Conservation (phyloP, 2,888 invertebrate genomes). For the Colostygia pectinataria region DNA sequence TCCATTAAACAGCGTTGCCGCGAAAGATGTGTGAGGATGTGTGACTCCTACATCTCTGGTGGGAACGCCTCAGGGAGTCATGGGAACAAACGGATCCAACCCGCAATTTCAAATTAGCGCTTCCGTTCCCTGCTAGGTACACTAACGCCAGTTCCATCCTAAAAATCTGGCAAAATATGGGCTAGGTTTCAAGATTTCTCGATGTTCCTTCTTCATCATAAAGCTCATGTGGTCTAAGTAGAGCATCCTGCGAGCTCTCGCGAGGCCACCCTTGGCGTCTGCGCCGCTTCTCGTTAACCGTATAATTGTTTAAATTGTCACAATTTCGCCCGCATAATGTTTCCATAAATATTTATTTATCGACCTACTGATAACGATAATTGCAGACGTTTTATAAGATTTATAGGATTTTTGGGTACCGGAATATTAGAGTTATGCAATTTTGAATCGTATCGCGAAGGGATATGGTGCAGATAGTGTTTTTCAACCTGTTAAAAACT, state of each 20-base stretch:
- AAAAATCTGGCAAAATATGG: no score
- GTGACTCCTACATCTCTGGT: no score
- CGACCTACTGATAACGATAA: slow-evolving; percentile 52
- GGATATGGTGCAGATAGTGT: not conserved
- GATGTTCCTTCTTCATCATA: no score
- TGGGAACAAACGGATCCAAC: no score
- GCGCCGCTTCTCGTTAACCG: slow-evolving; percentile 60
- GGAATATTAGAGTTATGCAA: slow-evolving; percentile 7
- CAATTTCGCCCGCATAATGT: slow-evolving; percentile 70
- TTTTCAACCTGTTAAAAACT: not conserved
- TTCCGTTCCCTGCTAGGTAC: no score
- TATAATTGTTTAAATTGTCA: slow-evolving; percentile 77
- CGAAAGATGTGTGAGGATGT: no score
- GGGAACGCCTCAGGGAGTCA: no score
- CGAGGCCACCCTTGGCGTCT: slow-evolving; percentile 56
- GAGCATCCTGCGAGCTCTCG: slow-evolving; percentile 40
- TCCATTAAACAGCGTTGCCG: no score
- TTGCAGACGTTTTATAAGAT: slow-evolving; percentile 46
- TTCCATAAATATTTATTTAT: slow-evolving; percentile 73
- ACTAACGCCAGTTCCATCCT: no score
- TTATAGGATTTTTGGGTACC: slow-evolving; percentile 42
- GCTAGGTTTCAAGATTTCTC: no score
- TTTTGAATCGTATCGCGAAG: slow-evolving; percentile 9
- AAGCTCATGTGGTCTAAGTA: no score
- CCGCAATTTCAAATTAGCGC: no score